phyloP scores from a whole-genome alignment of 2,113 vertebrate species.

The Dunckerocampus dactyliophorus region DNA sequence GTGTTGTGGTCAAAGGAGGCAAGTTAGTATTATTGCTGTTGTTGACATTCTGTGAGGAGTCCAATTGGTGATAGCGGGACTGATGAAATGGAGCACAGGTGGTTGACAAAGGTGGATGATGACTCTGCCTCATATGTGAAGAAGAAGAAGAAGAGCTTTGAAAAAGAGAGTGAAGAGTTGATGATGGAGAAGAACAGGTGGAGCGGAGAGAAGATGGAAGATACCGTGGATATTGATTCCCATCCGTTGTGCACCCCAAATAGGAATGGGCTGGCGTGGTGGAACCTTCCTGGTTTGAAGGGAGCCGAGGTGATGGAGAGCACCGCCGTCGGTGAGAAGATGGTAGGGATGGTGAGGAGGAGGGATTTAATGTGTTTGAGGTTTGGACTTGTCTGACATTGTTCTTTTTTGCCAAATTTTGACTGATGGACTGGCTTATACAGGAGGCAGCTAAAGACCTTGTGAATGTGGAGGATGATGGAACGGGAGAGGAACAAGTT shows the following conservation, averaged over 20 bases:
- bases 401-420: conserved; percentile 74
- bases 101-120: neutral
- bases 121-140: conserved; percentile 9
- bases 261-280: conserved; percentile 2
- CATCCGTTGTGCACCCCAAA: conserved; percentile 20
- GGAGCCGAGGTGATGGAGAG: conserved; percentile 55
- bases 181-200: conserved; percentile 28
- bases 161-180: conserved; percentile 22
- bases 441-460: conserved; percentile 80
- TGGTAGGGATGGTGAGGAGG: neutral
- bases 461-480: conserved; percentile 63
- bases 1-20: neutral
- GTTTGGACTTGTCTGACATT: conserved; percentile 13
- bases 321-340: conserved; percentile 24
- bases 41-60: conserved; percentile 38
- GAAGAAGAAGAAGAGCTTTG: conserved; percentile 22
- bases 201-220: conserved; percentile 29
- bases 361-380: conserved; percentile 13
- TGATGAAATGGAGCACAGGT: conserved; percentile 28
- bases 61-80: conserved; percentile 1
- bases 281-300: conserved; percentile 2
- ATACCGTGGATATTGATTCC: conserved; percentile 18
- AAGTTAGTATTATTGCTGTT: conserved; percentile 22
- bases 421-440: conserved; percentile 82
- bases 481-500: conserved; percentile 54